Evolutionary conservation across 2,888 invertebrate genomes (phyloP).

Genomic region (Orthosia incerta): DNA sequence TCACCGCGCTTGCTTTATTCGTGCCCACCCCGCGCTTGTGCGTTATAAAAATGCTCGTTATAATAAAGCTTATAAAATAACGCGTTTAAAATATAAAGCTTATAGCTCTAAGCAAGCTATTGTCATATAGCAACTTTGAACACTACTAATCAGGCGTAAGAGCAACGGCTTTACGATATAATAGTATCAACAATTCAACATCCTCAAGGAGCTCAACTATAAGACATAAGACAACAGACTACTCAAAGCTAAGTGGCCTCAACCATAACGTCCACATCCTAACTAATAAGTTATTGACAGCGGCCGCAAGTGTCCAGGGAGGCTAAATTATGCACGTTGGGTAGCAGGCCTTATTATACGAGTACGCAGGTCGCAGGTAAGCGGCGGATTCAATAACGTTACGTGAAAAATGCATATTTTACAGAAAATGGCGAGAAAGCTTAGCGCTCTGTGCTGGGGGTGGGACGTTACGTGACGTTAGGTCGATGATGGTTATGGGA

Average conservation of each 20-base stretch:
- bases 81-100: too few species aligned
- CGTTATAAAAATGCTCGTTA: too few species aligned
- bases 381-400: slow-evolving; percentile 55
- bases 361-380: slow-evolving; percentile 53
- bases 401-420: slow-evolving; percentile 62
- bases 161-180: too few species aligned
- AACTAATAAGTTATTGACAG: slow-evolving; percentile 59
- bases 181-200: background rate
- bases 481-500: background rate
- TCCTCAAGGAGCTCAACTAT: background rate
- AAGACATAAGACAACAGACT: background rate
- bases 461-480: background rate
- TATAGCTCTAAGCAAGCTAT: too few species aligned
- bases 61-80: too few species aligned
- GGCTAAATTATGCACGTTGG: slow-evolving; percentile 59
- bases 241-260: slow-evolving; percentile 19
- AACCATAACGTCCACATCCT: slow-evolving; percentile 24
- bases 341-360: slow-evolving; percentile 48
- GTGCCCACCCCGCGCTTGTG: too few species aligned
- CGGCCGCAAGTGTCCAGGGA: slow-evolving; percentile 52
- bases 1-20: too few species aligned
- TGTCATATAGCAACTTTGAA: too few species aligned
- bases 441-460: slow-evolving; percentile 11
- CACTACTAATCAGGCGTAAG: too few species aligned
- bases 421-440: slow-evolving; percentile 47